Evolutionary conservation across 2,888 invertebrate genomes (phyloP), one percentile per base, ranked within the genome.

Genomic region (Cerceris rybyensis): DNA sequence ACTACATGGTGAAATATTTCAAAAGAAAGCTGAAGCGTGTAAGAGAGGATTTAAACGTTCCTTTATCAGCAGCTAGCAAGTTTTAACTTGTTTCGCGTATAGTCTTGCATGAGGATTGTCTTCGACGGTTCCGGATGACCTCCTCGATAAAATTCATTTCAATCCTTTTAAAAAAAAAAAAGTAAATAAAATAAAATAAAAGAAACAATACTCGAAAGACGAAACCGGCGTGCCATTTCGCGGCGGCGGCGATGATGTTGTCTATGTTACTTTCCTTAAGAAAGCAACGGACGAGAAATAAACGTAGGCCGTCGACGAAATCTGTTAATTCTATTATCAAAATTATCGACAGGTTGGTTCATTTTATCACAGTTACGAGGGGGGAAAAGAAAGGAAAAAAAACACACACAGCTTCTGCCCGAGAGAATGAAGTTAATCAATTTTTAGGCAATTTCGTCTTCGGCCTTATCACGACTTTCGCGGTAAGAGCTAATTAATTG

Each of bases 191-290:
- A n/a, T n/a, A n/a, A n/a, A n/a, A n/a, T n/a, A n/a, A n/a, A n/a
- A n/a, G n/a, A 76, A 65, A 55, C 70, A 78, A 78, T 78, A 78
- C 78, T 78, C 78, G 75, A 70, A 75, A 78, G 70, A 78, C 28
- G 84, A 81, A 85, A 85, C 84, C 81, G 83, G 85, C 84, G 88
- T 87, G 88, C 88, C 88, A 87, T 88, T 87, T 87, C 82, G 78
- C 83, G 73, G 80, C 76, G 71, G 71, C 60, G 49, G 64, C 63
- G 63, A 67, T 57, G 67, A 75, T 43, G 72, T 28, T 65, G 67
- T 72, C 79, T 72, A 57, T 66, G 70, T 75, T 74, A 63, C 28
- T 28, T 75, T 55, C 75, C 63, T 57, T 28, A 52, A 14, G 49
- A 49, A 66, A 66, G 71, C 58, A 64, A 11, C 72, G 55, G 78